Base-by-base conservation (phyloP, 2,888 invertebrate genomes). In the Pteria penguin region DNA sequence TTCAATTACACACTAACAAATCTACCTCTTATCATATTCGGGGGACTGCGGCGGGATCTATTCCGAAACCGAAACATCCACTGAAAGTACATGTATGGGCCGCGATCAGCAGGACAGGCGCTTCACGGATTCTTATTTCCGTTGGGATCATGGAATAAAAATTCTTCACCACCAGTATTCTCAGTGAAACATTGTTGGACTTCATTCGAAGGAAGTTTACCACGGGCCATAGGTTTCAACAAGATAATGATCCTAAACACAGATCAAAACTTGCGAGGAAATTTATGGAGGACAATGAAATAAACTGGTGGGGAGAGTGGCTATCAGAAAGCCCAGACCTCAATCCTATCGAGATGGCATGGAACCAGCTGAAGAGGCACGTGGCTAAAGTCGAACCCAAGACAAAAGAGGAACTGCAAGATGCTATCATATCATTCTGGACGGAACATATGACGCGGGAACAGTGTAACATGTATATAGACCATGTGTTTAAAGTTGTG, bases 321-420 rank as follows among this genome's bases (percentile, higher is more conserved):
- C 78, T n/a, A 31, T 57, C 76, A 68, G 73, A 79, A 65, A 69
- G 69, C 54, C 65, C 69, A 8, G 79, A 79, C 31, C 52, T 79
- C 3, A 79, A 79, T 33, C 79, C 79, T n/a, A 79, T 79, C 18
- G 76, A 79, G 31, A 73, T 76, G 73, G 76, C 73, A 5, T 76
- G 79, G 76, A 61, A 33, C 29, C 60, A 76, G 8, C 14, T 79
- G 24, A 76, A 77, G 54, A 32, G 31, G 5, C 54, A 58, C 27
- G 60, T 77, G 14, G 33, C 73, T 4, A 73, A 60, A 33, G 54
- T 24, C n/a, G 26, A 52, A 1, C 63, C 71, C 14, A 66, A 31
- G 24, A 76, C 70, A 11, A 73, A 73, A 32, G 54, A 66, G 1
- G 68, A 66, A 27, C 60, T 79, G 11, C 5, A 27, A 2, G 36